Evolutionary conservation across 2,113 vertebrate genomes (phyloP), one percentile per base, ranked within the genome.

Genomic region (Oreochromis aureus): DNA sequence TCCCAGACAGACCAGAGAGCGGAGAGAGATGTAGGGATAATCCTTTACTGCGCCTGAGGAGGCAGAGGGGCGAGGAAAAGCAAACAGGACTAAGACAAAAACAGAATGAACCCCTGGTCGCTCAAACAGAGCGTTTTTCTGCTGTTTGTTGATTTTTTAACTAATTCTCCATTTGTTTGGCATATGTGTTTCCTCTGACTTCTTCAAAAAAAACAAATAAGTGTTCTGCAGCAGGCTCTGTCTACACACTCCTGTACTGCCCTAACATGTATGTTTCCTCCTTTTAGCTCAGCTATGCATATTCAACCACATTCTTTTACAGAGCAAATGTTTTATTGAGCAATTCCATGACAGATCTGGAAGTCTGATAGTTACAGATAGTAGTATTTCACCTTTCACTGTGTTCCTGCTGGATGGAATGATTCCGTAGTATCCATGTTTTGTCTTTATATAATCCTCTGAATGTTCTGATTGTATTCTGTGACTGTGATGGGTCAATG

Each of bases 41-140:
- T 90, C 86, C 87, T 90, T 78, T 13, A 2, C 24, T 11, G 36
- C 48, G 81, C 71, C 89, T 81, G 80, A 87, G 69, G 82, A 86
- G 48, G 69, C 84, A 66, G 53, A 36, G 30, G 44, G 32, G 36
- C 16, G 12, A 79, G 54, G 22, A 24, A 86, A 92, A 4, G 80
- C 89, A 86, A 90, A 88, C 56, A 51, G 16, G 71, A 82, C 63
- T 34, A 41, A 89, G 83, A 86, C 85, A 92, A 86, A 85, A 82
- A 79, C 12, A 55, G n/a, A 79, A 86, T 87, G 76, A 86, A 90
- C 80, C 66, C 44, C 11, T 55, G 71, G 55, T 79, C n/a, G 9
- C 46, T 87, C 69, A 66, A 89, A 78, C 36, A 73, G 3, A 83
- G 80, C 13, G 10, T 69, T 83, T 86, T 80, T 24, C 34, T 85